These are phyloP conservation scores for Calycopis cecrops DNA, from an alignment of 1,140 invertebrate species.

Conservation along the genomic window DNA sequence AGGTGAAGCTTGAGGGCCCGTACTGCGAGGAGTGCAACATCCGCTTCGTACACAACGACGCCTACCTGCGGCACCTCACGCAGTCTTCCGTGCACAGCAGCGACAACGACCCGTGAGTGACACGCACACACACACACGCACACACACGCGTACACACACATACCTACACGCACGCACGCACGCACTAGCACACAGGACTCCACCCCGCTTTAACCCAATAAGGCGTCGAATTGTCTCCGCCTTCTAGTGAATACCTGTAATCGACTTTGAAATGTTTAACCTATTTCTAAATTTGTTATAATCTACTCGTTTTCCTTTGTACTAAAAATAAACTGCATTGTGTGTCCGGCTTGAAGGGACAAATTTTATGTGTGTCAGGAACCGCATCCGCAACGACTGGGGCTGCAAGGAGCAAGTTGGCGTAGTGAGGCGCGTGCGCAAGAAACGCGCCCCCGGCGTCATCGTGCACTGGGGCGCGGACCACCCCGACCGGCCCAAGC, in stretches of 20 bases:
- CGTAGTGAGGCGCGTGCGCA: background rate
- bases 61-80: slow-evolving; percentile 10
- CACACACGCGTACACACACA: no score
- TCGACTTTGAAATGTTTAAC: no score
- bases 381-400: slow-evolving; percentile 9
- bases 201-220: no score
- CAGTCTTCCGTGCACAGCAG: slow-evolving; percentile 9
- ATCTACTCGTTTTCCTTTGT: no score
- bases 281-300: no score
- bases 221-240: no score
- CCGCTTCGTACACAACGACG: slow-evolving; percentile 11
- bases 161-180: no score
- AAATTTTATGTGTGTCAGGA: background rate
- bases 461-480: background rate
- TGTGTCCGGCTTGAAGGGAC: no score
- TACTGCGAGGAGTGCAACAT: slow-evolving; percentile 14
- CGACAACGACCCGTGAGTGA: slow-evolving; percentile 2
- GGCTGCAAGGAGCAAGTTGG: slow-evolving; percentile 2
- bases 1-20: slow-evolving; percentile 14
- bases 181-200: no score
- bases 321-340: no score
- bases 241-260: no score
- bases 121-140: background rate
- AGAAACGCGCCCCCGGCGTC: background rate
- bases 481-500: background rate